Evolutionary conservation across 2,888 invertebrate species (phyloP).

Genomic region (Candidula unifasciata): DNA sequence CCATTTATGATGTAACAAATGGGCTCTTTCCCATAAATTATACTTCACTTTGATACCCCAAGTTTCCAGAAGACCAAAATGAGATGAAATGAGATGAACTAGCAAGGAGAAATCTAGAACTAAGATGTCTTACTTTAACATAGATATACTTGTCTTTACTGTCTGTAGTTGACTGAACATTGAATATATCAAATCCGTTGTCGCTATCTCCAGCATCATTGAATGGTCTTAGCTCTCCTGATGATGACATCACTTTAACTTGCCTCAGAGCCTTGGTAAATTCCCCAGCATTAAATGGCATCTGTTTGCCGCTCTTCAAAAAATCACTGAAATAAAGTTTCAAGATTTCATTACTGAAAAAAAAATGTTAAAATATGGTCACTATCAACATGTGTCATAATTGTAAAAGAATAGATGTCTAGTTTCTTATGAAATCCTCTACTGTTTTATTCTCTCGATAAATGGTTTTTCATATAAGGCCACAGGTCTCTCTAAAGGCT

Average conservation of each 20-base stretch:
- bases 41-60: no score
- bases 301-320: neutral
- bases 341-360: neutral
- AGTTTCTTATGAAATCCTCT: no score
- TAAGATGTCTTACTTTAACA: constrained; percentile 3
- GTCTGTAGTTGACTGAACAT: constrained; percentile 58
- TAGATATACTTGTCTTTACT: constrained; percentile 18
- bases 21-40: no score
- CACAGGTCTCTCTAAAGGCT: no score
- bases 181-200: constrained; percentile 64
- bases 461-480: no score
- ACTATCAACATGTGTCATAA: neutral
- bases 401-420: neutral
- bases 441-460: no score
- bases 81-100: neutral
- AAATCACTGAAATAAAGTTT: neutral
- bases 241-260: constrained; percentile 32
- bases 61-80: neutral
- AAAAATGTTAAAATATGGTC: neutral
- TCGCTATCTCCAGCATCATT: constrained; percentile 62
- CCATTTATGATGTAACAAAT: no score
- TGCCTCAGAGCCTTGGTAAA: neutral
- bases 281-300: constrained; percentile 22
- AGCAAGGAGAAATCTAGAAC: neutral
- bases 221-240: constrained; percentile 56